A percentile compares a stretch with the other conserved stretches of the same genome.
phyloP scores from a whole-genome alignment of 2,797 vertebrate genomes.

The Tadarida brasiliensis region DNA sequence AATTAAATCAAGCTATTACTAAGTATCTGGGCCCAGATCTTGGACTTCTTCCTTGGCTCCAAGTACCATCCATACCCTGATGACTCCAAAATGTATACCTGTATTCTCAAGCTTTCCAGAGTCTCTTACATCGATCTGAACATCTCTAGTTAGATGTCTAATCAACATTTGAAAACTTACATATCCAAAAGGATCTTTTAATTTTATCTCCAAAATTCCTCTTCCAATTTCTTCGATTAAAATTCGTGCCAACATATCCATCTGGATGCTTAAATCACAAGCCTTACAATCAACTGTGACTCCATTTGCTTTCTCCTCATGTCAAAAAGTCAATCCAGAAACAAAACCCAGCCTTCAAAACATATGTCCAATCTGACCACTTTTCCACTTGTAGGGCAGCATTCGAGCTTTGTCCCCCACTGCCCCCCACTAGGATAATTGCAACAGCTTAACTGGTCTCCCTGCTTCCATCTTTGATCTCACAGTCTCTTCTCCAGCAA shows the following conservation, averaged over 20 bases:
- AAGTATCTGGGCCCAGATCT: background rate
- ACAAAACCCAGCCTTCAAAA: background rate
- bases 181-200: background rate
- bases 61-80: background rate
- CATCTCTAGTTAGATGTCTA: background rate
- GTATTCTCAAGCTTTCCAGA: conserved; percentile 5
- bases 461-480: background rate
- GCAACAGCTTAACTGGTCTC: background rate
- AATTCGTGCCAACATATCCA: background rate
- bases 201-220: background rate
- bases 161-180: background rate
- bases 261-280: background rate
- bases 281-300: background rate
- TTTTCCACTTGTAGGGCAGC: background rate
- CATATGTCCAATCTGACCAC: background rate
- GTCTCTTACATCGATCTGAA: background rate
- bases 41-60: background rate
- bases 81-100: background rate
- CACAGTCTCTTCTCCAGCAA: background rate
- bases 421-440: background rate
- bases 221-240: background rate
- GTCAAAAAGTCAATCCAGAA: background rate
- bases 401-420: background rate
- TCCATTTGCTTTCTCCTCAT: background rate
- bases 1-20: background rate